These are phyloP conservation scores for Nomada fucata DNA, from an alignment of 2,888 invertebrate species.

Conservation along the genomic window DNA sequence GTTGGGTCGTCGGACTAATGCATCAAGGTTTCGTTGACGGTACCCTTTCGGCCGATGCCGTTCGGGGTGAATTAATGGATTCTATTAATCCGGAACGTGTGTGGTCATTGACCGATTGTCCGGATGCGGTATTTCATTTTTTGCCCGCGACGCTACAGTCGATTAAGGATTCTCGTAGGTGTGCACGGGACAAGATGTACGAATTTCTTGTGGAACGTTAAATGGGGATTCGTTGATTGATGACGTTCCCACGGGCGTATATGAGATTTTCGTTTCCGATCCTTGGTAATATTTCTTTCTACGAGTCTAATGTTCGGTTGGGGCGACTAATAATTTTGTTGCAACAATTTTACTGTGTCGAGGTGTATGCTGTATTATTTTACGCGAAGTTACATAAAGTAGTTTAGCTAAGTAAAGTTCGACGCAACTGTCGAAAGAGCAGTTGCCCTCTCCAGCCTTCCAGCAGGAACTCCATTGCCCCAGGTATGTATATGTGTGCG, in stretches of 20 bases:
- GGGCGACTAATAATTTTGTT: neutral
- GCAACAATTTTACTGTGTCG: neutral
- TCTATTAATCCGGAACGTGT: too few species aligned
- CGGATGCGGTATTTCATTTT: neutral
- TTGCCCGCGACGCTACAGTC: neutral
- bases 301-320: neutral
- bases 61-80: too few species aligned
- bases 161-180: constrained; percentile 2
- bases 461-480: neutral
- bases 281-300: neutral
- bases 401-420: too few species aligned
- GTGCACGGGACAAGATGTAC: neutral
- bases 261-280: neutral
- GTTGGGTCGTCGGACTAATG: too few species aligned
- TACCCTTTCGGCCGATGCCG: too few species aligned
- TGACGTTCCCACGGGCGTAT: neutral
- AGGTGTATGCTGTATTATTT: too few species aligned
- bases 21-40: too few species aligned
- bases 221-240: neutral
- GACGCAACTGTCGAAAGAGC: constrained; percentile 6
- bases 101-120: neutral
- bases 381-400: too few species aligned
- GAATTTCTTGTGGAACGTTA: neutral
- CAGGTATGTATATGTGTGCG: neutral
- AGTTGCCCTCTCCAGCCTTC: neutral